Evolutionary conservation across 2,888 invertebrate species (phyloP).

Genomic region (Calameuta pallipes): DNA sequence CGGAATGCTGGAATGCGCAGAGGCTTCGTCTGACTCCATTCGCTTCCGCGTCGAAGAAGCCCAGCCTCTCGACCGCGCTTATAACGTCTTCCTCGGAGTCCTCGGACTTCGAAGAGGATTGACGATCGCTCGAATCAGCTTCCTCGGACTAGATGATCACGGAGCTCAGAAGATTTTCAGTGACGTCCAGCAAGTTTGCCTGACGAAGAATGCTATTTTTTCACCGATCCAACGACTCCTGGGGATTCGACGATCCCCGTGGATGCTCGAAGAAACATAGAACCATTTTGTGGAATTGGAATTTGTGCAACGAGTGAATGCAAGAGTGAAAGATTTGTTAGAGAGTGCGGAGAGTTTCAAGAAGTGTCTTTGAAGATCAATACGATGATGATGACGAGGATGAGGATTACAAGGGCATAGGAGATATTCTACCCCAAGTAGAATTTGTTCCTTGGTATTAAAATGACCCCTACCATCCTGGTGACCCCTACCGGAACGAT

Average conservation of each 20-base stretch:
- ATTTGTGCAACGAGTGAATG: neutral
- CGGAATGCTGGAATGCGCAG: constrained; percentile 57
- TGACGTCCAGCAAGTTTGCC: constrained; percentile 23
- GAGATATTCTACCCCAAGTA: neutral
- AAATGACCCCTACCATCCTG: neutral
- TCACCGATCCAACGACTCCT: constrained; percentile 2
- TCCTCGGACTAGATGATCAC: constrained; percentile 19
- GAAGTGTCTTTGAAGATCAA: neutral
- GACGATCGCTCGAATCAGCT: constrained; percentile 50
- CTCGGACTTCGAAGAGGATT: constrained; percentile 60
- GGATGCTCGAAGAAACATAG: neutral
- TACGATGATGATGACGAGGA: neutral
- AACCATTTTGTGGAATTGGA: neutral
- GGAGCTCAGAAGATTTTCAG: constrained; percentile 19
- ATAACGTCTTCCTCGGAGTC: constrained; percentile 74
- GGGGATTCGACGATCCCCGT: neutral
- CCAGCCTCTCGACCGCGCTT: constrained; percentile 73
- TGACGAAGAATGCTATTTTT: constrained; percentile 13
- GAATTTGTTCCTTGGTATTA: neutral
- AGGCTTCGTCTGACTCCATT: constrained; percentile 53
- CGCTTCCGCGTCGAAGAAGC: constrained; percentile 68
- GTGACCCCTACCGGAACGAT: neutral
- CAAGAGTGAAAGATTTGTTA: neutral
- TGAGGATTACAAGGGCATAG: neutral
- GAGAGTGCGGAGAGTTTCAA: neutral